phyloP scores from a whole-genome alignment of 2,113 vertebrate genomes.

The Callorhinus ursinus region DNA sequence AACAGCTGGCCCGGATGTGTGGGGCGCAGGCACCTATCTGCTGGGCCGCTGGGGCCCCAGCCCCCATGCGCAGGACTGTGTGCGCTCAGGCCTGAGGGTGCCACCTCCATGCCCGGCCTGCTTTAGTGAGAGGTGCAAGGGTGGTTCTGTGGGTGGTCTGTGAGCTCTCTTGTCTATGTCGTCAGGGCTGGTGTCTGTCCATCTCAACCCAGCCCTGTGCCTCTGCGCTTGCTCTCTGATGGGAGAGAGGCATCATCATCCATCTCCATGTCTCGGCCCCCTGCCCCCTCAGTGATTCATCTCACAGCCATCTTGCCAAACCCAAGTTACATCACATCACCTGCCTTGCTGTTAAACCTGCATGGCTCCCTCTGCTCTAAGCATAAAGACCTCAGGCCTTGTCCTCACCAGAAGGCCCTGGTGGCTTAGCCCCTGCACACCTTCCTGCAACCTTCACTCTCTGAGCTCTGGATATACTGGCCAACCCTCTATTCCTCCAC shows the following conservation, averaged over 20 bases:
- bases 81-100: accelerated
- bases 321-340: not conserved
- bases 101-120: accelerated
- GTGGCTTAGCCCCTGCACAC: not conserved
- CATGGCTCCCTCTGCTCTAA: not conserved
- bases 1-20: not conserved
- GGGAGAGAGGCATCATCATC: too few species aligned
- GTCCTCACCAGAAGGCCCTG: accelerated
- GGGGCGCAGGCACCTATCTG: accelerated
- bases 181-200: not conserved
- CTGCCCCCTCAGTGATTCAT: not conserved
- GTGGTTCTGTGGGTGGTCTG: not conserved
- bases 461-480: not conserved
- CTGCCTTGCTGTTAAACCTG: not conserved
- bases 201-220: not conserved
- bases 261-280: not conserved
- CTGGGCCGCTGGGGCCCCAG: not conserved
- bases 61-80: accelerated
- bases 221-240: too few species aligned
- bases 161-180: not conserved
- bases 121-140: accelerated
- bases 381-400: not conserved
- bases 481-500: not conserved
- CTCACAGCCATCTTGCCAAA: too few species aligned
- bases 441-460: accelerated